Conservation (phyloP, 2,113 vertebrate species). For the Eretmochelys imbricata region DNA sequence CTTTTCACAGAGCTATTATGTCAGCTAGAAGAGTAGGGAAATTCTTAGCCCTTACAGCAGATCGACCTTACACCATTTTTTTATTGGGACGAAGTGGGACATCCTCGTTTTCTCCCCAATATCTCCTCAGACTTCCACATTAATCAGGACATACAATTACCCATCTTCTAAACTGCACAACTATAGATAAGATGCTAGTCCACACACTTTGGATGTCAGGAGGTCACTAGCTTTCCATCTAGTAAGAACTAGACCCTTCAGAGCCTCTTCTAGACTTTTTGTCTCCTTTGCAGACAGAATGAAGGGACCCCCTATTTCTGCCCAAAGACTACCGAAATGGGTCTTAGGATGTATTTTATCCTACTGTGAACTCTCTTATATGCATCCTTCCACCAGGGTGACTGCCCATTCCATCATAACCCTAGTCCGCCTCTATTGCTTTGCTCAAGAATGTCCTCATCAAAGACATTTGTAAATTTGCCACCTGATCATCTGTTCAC, state of each 20-base stretch:
- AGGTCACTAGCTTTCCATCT: not conserved
- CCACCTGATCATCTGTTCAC: not conserved
- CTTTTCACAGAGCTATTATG: too few relatives aligned
- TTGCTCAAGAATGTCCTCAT: not conserved
- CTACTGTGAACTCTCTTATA: not conserved
- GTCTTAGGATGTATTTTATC: too few relatives aligned
- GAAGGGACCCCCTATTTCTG: not conserved
- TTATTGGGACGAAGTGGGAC: not conserved
- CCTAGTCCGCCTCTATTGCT: not conserved
- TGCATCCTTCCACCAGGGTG: not conserved
- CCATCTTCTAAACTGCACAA: not conserved
- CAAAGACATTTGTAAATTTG: not conserved
- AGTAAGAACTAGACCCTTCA: not conserved
- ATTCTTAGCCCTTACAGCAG: not conserved
- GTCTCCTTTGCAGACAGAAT: not conserved
- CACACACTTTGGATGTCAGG: too few relatives aligned
- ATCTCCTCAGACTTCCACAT: not conserved
- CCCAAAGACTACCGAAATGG: not conserved
- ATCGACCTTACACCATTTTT: not conserved
- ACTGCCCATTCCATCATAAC: not conserved
- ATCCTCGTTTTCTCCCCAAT: not conserved
- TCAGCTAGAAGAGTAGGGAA: not conserved
- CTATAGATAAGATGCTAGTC: not conserved
- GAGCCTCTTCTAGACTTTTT: not conserved
- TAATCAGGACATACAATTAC: not conserved